Conservation (phyloP, 1,140 invertebrate genomes). For the Lordiphosa collinella region DNA sequence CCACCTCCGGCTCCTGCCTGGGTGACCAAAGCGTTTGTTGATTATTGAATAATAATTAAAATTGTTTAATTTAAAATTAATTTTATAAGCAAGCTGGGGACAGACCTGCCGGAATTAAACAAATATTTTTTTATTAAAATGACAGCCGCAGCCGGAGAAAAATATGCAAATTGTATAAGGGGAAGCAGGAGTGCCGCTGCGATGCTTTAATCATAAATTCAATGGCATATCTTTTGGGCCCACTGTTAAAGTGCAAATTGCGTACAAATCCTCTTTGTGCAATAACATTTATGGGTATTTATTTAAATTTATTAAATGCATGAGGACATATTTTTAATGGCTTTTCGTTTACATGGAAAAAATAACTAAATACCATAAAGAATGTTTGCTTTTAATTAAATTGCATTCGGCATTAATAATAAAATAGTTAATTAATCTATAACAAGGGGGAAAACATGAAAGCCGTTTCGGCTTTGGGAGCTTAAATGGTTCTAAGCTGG, state of each 20-base stretch:
- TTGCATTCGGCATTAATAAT: conserved; percentile 53
- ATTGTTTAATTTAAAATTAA: conserved; percentile 64
- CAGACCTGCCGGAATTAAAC: conserved; percentile 33
- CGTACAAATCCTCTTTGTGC: conserved; percentile 14
- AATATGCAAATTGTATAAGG: conserved; percentile 47
- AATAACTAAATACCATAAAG: conserved; percentile 5
- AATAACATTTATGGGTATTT: conserved; percentile 37
- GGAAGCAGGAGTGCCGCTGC: conserved; percentile 25
- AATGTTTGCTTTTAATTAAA: conserved; percentile 54
- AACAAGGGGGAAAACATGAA: not conserved
- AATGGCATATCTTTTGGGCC: conserved; percentile 28
- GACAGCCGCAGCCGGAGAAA: conserved; percentile 40
- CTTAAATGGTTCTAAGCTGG: no score
- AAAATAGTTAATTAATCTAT: conserved; percentile 43
- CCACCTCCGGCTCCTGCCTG: no score
- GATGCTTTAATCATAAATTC: conserved; percentile 56
- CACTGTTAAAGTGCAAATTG: conserved; percentile 41
- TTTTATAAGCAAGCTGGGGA: conserved; percentile 44
- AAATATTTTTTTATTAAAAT: conserved; percentile 59
- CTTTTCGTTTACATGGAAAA: conserved; percentile 28
- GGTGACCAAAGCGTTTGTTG: conserved; percentile 32
- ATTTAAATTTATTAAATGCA: conserved; percentile 45
- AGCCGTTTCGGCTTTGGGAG: no score
- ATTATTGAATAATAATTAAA: conserved; percentile 61
- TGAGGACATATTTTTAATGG: conserved; percentile 49